Base-by-base conservation (phyloP, 2,797 vertebrate species). In the Urocyon cinereoargenteus region DNA sequence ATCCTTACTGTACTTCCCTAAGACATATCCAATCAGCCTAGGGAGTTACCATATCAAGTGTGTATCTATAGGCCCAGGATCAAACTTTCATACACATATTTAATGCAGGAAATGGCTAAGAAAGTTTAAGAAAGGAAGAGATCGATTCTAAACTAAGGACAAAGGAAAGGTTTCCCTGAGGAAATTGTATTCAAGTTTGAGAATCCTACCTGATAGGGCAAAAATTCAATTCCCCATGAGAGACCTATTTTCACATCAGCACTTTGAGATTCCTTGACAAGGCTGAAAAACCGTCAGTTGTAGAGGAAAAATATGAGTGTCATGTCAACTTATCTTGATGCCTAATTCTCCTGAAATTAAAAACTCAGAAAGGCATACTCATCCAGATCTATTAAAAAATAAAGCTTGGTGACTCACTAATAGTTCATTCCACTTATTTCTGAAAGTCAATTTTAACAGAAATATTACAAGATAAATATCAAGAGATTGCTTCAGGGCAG, bases 381-480 rank as follows among this genome's bases (percentile, higher is more conserved):
- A 79, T 79, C 57, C 21, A 79, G 36, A 86, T 66, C 66, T 94
- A 91, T 92, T 96, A 84, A 57, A 77, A 77, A 90, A 87, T 18
- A 89, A 93, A 94, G 78, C 51, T 72, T 18, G 0, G 61, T 94
- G 92, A 97, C 90, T 97, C 78, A 59, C 2, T 34, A 68, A 31
- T 40, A 70, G 49, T 77, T 94, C 70, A 2, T 90, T 93, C 28
- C 24, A 55, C 82, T 92, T 94, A 61, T 78, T 94, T 91, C 10
- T 75, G 40, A 75, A 96, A 95, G 88, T 64, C 83, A 75, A 64
- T 89, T 92, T 95, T 94, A 90, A 92, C 2, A 1, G 90, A 92
- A 95, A 88, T 89, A 85, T 86, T 73, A 81, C 57, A 96, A 83
- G 95, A 94, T 66, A 97, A 97, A 96, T 93, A 96, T 11, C 91